These are phyloP conservation scores for Anarhynchus alexandrinus DNA, from an alignment of 2,113 vertebrate species.

Conservation along the genomic window DNA sequence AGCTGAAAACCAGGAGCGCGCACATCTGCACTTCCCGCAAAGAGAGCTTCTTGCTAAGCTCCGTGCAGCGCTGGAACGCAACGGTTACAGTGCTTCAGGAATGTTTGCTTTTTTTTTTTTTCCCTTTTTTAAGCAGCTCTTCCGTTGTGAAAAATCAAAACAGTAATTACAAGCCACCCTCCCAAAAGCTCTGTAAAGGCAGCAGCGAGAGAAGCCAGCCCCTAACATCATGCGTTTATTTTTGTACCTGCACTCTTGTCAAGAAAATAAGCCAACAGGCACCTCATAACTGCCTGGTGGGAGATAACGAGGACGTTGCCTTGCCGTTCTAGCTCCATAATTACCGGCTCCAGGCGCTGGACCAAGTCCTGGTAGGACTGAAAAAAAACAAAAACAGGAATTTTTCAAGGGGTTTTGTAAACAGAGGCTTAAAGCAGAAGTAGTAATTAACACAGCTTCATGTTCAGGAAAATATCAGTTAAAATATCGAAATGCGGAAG, in stretches of 20 bases:
- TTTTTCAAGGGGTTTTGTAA: neutral
- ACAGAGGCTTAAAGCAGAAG: neutral
- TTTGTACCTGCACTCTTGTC: conserved; percentile 92
- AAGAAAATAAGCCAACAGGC: conserved; percentile 94
- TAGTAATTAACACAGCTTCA: neutral
- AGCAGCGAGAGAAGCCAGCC: neutral
- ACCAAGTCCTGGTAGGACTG: conserved; percentile 98
- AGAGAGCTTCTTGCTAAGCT: neutral
- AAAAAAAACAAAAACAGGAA: neutral
- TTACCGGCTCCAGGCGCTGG: conserved; percentile 92
- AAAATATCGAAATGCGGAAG: neutral
- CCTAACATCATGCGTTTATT: neutral
- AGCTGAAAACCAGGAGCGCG: neutral
- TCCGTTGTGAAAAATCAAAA: neutral
- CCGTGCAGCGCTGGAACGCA: neutral
- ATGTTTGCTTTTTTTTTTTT: neutral
- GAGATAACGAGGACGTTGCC: conserved; percentile 92
- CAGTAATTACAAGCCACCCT: neutral
- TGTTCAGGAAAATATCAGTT: neutral
- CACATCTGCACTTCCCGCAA: accelerated
- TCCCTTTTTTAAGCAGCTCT: neutral
- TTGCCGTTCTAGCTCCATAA: conserved; percentile 97
- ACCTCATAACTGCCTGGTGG: conserved; percentile 98
- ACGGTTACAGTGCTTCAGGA: neutral
- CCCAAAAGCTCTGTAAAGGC: neutral